These are phyloP conservation scores for Keiferia lycopersicella DNA, from an alignment of 2,888 invertebrate genomes.

Conservation along the genomic window DNA sequence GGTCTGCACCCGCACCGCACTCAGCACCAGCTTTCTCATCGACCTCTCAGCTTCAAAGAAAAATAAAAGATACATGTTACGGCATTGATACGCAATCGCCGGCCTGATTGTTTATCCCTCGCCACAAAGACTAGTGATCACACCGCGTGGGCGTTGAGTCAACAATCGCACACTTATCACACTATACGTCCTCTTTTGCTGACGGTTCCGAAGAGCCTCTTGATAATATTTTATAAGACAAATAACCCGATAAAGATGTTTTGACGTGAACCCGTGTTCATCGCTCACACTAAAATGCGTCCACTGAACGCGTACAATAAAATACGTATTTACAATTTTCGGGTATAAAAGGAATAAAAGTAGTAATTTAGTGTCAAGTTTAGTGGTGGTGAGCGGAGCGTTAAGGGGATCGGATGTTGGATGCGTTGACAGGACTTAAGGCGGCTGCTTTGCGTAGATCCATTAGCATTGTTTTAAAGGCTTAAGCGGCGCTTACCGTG, in stretches of 20 bases:
- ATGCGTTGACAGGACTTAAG: constrained; percentile 72
- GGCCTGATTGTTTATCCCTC: constrained; percentile 78
- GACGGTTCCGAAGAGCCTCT: constrained; percentile 78
- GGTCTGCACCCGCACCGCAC: constrained; percentile 26
- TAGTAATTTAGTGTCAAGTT: constrained; percentile 77
- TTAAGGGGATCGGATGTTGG: constrained; percentile 71
- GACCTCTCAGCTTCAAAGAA: constrained; percentile 66
- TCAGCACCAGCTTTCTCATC: constrained; percentile 61
- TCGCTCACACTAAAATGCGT: constrained; percentile 80
- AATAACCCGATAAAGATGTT: constrained; percentile 82
- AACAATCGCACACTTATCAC: constrained; percentile 75
- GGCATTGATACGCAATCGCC: constrained; percentile 75
- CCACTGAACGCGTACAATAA: constrained; percentile 77
- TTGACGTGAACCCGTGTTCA: constrained; percentile 81
- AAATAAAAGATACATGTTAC: constrained; percentile 76
- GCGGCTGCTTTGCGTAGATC: constrained; percentile 72
- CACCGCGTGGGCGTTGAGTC: constrained; percentile 76
- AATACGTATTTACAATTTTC: constrained; percentile 77
- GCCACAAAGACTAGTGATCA: constrained; percentile 72
- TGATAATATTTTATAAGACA: constrained; percentile 82
- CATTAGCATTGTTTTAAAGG: constrained; percentile 81
- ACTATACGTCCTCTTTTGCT: constrained; percentile 78
- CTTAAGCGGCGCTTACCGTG: constrained; percentile 72
- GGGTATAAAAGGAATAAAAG: constrained; percentile 68
- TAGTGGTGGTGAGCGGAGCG: constrained; percentile 76